Evolutionary conservation across 2,888 invertebrate species (phyloP), one percentile per base, ranked within the genome.

Genomic region (Drosophila formosana): DNA sequence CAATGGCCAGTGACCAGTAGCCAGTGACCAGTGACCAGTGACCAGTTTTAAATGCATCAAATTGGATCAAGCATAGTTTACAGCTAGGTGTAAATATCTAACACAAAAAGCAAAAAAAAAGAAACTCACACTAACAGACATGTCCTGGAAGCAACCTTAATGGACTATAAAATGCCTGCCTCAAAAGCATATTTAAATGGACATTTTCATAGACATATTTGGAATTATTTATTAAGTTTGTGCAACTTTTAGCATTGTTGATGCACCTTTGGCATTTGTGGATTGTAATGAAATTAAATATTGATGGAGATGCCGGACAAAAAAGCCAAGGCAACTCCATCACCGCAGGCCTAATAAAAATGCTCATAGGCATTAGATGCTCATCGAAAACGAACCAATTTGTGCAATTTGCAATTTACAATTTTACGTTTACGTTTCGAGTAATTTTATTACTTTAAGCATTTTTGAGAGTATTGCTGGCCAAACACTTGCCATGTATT

Each of bases 201-300:
- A 53, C 50, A 75, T 62, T 64, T 65, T 64, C 47, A 57, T 45
- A 46, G 56, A 78, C 69, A 78, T 28, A 23, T 76, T 75, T 72
- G 45, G 52, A 85, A 88, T 88, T 72, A 88, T 83, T 85, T 75
- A 83, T 82, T 72, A 74, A 66, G 53, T 75, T 62, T 53, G 49
- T 41, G 64, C 60, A 57, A 55, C 45, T 55, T 46, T 50, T 66
- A 53, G 46, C 81, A 78, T 83, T 81, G 81, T 78, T 83, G 84
- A 71, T 84, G 82, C 76, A 61, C 72, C 71, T 81, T 69, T 64
- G 71, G 69, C 66, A 75, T 73, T 77, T 77, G 70, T 66, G 72
- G 73, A 67, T 72, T 89, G 84, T 85, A 85, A 87, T 84, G 74
- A 83, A 88, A 85, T 85, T 85, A 88, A 81, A 81, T 87, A 87